Evolutionary conservation across 30 jellyfish, hydroid and myxozoan species (phyloP).

Genomic region (Sanderia malayensis): DNA sequence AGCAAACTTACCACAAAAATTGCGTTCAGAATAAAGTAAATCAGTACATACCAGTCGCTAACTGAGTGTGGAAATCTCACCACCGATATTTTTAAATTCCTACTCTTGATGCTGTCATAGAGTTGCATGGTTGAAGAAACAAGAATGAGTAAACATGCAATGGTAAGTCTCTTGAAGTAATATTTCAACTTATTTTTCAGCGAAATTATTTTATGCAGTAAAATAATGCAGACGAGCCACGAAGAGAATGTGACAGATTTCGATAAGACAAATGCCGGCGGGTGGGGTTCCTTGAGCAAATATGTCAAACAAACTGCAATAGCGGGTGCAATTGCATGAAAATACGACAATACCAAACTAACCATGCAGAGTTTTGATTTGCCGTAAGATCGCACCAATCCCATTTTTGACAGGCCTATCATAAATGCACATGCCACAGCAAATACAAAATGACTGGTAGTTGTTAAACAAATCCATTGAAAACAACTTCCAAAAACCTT

Average conservation of each 20-base stretch:
- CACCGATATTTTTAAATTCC: background rate
- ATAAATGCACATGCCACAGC: conserved; percentile 51
- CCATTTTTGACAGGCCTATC: conserved; percentile 26
- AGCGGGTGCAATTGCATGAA: conserved; percentile 39
- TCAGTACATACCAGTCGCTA: conserved; percentile 22
- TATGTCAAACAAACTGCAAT: conserved; percentile 45
- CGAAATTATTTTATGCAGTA: conserved; percentile 23
- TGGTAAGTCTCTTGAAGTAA: conserved; percentile 1
- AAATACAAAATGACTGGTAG: conserved; percentile 55
- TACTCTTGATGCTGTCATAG: conserved; percentile 11
- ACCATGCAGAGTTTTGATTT: conserved; percentile 28
- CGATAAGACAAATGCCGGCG: conserved; percentile 85
- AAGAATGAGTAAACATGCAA: conserved; percentile 24
- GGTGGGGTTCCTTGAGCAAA: conserved; percentile 32
- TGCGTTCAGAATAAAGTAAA: conserved; percentile 13
- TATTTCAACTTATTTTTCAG: background rate
- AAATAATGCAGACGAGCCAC: conserved; percentile 71
- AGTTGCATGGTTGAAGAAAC: conserved; percentile 56
- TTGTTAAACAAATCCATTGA: conserved; percentile 71
- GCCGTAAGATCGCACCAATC: background rate
- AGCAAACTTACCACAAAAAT: conserved; percentile 3
- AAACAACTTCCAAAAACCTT: conserved; percentile 69
- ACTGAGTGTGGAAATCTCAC: background rate
- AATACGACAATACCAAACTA: conserved; percentile 13
- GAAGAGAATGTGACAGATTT: conserved; percentile 55